Conservation (phyloP, 2,113 vertebrate genomes). For the Phoxinus phoxinus region DNA sequence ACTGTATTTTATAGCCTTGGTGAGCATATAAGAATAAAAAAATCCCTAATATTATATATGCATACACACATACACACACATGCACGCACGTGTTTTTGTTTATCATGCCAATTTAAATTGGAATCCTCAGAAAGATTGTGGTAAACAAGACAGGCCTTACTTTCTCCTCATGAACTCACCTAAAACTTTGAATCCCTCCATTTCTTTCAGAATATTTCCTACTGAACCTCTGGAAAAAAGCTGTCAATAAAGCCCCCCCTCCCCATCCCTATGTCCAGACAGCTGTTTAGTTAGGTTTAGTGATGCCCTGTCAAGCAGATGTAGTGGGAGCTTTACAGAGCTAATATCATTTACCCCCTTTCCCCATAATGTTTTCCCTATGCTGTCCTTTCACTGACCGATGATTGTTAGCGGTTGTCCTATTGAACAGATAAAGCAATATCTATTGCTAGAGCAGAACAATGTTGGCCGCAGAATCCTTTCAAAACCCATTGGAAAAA, state of each 20-base stretch:
- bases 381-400: not conserved
- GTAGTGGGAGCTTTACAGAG: slow-evolving; percentile 4
- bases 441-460: not conserved
- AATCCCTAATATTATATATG: too few species aligned
- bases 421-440: slow-evolving; percentile 26
- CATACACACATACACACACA: too few species aligned
- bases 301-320: slow-evolving; percentile 37
- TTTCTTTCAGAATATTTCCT: slow-evolving; percentile 25
- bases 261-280: slow-evolving; percentile 26
- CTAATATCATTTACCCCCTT: slow-evolving; percentile 31
- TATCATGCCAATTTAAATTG: not conserved
- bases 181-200: not conserved
- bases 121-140: not conserved
- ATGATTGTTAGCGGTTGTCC: slow-evolving; percentile 5
- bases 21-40: not conserved
- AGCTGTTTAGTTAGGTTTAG: slow-evolving; percentile 50
- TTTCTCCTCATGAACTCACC: slow-evolving; percentile 2
- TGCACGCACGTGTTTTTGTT: not conserved
- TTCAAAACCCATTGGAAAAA: slow-evolving; percentile 14
- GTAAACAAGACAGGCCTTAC: slow-evolving; percentile 40
- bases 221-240: slow-evolving; percentile 47
- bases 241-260: slow-evolving; percentile 14
- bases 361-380: not conserved
- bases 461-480: not conserved
- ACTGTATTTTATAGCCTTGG: not conserved